Evolutionary conservation across 92 coral and sea anemone species (phyloP).

Genomic region (Hydrozoanthus gracilis): DNA sequence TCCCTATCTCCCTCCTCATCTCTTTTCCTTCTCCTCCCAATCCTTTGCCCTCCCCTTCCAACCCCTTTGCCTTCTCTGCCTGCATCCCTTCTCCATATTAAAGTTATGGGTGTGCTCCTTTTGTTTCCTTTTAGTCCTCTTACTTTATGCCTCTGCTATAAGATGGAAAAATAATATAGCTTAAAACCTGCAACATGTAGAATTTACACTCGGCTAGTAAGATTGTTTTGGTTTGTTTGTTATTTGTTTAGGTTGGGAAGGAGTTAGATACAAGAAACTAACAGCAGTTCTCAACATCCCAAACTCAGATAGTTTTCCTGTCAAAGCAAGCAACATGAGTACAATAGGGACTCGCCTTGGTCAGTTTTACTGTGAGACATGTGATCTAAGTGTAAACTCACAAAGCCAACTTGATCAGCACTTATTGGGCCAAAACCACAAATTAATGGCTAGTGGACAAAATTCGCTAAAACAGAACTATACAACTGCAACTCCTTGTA

Average conservation of each 20-base stretch:
- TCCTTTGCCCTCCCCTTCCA: no score
- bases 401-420: slow-evolving; percentile 82
- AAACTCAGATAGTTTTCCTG: slow-evolving; percentile 23
- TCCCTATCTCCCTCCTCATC: no score
- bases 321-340: slow-evolving; percentile 35
- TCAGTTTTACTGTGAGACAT: slow-evolving; percentile 75
- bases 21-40: no score
- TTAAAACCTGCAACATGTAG: no score
- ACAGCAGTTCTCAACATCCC: slow-evolving; percentile 66
- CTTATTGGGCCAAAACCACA: slow-evolving; percentile 78
- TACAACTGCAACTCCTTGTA: background rate
- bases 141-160: no score
- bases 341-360: slow-evolving; percentile 67
- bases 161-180: no score
- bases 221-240: background rate
- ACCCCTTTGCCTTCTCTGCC: no score
- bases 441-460: slow-evolving; percentile 14
- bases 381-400: slow-evolving; percentile 82
- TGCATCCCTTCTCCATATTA: no score
- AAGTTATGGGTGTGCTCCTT: no score
- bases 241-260: slow-evolving; percentile 66
- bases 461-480: background rate
- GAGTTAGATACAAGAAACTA: slow-evolving; percentile 71
- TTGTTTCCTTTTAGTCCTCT: no score
- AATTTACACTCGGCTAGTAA: no score